Conservation (phyloP, 1,140 invertebrate species). For the Chrysomallon squamiferum region DNA sequence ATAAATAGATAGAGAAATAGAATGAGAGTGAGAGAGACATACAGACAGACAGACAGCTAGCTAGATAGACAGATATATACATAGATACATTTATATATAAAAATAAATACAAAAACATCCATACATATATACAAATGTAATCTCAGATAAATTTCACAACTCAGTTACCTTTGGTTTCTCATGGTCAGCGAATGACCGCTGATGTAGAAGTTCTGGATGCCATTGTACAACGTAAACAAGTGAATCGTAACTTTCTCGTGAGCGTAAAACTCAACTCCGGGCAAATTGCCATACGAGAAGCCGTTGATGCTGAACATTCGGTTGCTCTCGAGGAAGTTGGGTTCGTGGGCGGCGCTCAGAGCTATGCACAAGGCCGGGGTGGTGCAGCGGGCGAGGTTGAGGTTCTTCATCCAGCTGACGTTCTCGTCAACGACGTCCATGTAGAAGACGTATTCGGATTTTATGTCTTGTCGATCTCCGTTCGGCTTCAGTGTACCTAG, state of each 20-base stretch:
- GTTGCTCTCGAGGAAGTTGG: not conserved
- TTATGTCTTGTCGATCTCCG: conserved; percentile 20
- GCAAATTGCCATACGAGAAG: conserved; percentile 47
- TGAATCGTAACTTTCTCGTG: conserved; percentile 45
- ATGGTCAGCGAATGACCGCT: not conserved
- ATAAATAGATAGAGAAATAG: no score
- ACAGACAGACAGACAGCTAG: no score
- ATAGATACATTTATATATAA: no score
- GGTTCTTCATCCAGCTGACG: conserved; percentile 37
- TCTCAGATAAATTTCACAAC: no score
- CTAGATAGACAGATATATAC: no score
- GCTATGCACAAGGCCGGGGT: not conserved
- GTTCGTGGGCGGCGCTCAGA: not conserved
- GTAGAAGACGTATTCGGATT: conserved; percentile 39
- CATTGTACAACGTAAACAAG: conserved; percentile 32
- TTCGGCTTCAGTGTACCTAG: not conserved
- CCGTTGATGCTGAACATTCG: conserved; percentile 35
- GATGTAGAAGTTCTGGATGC: conserved; percentile 17
- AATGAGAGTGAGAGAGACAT: no score
- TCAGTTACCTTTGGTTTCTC: not conserved
- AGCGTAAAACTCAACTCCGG: conserved; percentile 38
- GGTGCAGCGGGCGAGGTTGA: conserved; percentile 25
- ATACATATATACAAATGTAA: no score
- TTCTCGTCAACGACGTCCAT: conserved; percentile 45
- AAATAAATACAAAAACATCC: no score